These are phyloP conservation scores for Pristionchus entomophagus DNA, from an alignment of 2,888 invertebrate species.

Conservation along the genomic window DNA sequence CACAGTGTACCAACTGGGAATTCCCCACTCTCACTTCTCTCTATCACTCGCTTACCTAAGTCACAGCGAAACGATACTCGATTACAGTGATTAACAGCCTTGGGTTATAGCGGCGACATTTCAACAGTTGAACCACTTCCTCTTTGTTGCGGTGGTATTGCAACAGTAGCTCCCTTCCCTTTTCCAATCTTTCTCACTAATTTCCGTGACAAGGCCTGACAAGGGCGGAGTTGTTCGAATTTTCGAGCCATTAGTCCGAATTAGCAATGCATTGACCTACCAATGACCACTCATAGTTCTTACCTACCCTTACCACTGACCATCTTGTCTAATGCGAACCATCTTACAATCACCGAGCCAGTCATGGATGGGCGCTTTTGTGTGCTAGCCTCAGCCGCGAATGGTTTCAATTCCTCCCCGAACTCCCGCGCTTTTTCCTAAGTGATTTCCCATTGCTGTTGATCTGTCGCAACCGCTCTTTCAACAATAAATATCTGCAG, in stretches of 20 bases:
- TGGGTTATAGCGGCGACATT: background rate
- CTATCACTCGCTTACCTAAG: background rate
- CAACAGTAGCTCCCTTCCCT: background rate
- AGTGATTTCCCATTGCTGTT: too few species aligned
- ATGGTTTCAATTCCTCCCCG: background rate
- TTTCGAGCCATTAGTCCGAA: background rate
- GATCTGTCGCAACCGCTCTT: too few species aligned
- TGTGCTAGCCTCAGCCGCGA: background rate
- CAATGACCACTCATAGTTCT: background rate
- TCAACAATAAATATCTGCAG: too few species aligned
- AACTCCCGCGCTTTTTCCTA: background rate
- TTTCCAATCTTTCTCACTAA: background rate
- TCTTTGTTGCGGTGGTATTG: background rate
- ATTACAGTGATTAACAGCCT: background rate
- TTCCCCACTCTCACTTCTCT: background rate
- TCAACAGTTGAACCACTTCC: slow-evolving; percentile 14
- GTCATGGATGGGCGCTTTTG: slow-evolving; percentile 2
- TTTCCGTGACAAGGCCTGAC: too few species aligned
- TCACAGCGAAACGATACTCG: background rate
- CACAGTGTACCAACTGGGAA: too few species aligned
- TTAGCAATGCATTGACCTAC: background rate
- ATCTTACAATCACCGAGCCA: background rate
- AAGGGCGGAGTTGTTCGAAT: too few species aligned
- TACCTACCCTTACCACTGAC: background rate
- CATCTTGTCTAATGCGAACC: slow-evolving; percentile 35